These are phyloP conservation scores for Trematomus loennbergii DNA, from an alignment of 2,113 vertebrate species.

Conservation along the genomic window DNA sequence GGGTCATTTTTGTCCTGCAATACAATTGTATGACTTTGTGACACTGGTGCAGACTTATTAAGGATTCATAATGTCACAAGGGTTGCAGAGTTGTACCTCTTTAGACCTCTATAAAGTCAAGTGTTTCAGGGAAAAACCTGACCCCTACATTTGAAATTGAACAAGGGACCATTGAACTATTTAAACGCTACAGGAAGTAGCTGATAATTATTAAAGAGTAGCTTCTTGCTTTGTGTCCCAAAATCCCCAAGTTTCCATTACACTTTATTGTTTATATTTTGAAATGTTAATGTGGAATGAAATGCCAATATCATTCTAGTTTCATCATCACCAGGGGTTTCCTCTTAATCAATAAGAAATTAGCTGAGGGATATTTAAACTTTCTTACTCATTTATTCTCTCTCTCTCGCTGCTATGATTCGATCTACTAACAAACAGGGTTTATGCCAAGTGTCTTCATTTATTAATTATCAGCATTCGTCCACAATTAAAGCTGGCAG, in stretches of 20 bases:
- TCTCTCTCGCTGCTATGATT: neutral
- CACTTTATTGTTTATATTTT: neutral
- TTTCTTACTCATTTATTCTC: neutral
- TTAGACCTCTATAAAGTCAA: too few relatives aligned
- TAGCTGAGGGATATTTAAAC: neutral
- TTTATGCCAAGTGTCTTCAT: neutral
- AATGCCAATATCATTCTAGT: neutral
- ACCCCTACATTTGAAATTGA: too few relatives aligned
- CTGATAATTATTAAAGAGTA: neutral
- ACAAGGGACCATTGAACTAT: too few relatives aligned
- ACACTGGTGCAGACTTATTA: neutral
- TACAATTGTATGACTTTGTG: neutral
- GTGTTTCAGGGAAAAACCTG: too few relatives aligned
- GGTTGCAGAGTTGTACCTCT: neutral
- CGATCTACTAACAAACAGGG: neutral
- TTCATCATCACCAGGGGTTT: neutral
- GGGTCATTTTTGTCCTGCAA: neutral
- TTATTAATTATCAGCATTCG: neutral
- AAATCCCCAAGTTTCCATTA: neutral
- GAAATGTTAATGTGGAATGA: neutral
- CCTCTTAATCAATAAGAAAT: too few relatives aligned
- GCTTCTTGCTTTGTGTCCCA: neutral
- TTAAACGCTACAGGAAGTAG: neutral
- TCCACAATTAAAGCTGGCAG: neutral
- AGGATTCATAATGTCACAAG: neutral